Evolutionary conservation across 2,888 invertebrate species (phyloP).

Genomic region (Hemaris fuciformis): DNA sequence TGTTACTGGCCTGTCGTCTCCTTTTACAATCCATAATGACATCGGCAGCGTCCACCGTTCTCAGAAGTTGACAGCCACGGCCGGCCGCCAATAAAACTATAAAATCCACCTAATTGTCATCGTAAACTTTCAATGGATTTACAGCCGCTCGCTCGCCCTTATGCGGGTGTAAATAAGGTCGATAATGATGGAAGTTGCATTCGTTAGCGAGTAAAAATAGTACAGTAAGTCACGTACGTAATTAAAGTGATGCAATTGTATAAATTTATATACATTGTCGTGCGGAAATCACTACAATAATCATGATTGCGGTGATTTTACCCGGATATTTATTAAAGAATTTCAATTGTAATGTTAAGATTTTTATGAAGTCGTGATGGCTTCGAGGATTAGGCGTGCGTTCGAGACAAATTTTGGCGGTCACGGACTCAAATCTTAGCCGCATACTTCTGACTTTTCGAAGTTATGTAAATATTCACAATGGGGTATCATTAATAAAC

Average conservation of each 20-base stretch:
- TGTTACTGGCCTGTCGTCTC: constrained; percentile 71
- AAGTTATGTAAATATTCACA: too few species aligned
- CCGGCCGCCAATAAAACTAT: constrained; percentile 69
- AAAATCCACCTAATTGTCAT: constrained; percentile 70
- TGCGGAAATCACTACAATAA: not conserved
- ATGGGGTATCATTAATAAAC: too few species aligned
- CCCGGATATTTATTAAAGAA: not conserved
- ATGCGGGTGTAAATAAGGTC: constrained; percentile 9
- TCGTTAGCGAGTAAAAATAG: not conserved
- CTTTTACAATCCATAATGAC: constrained; percentile 75
- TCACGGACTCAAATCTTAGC: too few species aligned
- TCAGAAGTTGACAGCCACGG: constrained; percentile 75
- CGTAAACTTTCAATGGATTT: constrained; percentile 58
- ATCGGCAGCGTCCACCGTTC: constrained; percentile 53
- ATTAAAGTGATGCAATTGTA: constrained; percentile 12
- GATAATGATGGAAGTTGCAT: constrained; percentile 7
- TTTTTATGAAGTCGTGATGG: not conserved
- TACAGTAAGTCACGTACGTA: constrained; percentile 13
- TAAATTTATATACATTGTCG: constrained; percentile 15
- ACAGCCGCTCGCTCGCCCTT: constrained; percentile 23
- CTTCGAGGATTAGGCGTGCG: too few species aligned
- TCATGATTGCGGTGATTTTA: not conserved
- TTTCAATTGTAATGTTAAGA: not conserved
- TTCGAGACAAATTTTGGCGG: too few species aligned
- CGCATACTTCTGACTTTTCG: too few species aligned